Evolutionary conservation across 2,888 invertebrate genomes (phyloP).

Genomic region (Ophion obscuratus): DNA sequence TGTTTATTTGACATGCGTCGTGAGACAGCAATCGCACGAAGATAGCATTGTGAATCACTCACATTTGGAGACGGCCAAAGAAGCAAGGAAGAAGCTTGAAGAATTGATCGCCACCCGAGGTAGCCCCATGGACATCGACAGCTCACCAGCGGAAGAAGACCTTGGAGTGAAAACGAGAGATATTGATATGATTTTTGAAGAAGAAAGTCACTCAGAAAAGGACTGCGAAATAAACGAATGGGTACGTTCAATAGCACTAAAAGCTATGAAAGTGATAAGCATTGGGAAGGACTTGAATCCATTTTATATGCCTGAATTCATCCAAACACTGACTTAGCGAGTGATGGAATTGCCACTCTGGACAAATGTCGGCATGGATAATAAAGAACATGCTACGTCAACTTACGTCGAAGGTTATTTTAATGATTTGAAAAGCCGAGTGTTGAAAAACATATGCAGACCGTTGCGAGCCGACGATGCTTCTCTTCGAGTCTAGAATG

Average conservation of each 20-base stretch:
- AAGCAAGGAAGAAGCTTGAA: too few species aligned
- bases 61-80: too few species aligned
- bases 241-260: background rate
- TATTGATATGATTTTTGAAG: too few species aligned
- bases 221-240: background rate
- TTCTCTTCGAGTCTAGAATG: conserved; percentile 20
- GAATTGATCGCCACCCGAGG: too few species aligned
- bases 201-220: too few species aligned
- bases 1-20: conserved; percentile 49
- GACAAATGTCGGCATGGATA: background rate
- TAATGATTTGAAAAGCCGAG: conserved; percentile 23
- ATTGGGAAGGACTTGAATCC: conserved; percentile 30
- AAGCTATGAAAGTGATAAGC: background rate
- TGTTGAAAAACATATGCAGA: background rate
- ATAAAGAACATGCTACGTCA: conserved; percentile 13
- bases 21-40: conserved; percentile 37
- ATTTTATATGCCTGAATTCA: conserved; percentile 51
- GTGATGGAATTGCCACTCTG: conserved; percentile 34
- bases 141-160: too few species aligned
- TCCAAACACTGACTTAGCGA: background rate
- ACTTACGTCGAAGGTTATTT: conserved; percentile 34
- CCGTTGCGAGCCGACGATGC: conserved; percentile 24
- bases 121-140: too few species aligned
- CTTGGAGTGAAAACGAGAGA: too few species aligned
- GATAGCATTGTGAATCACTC: background rate